Evolutionary conservation across 2,113 vertebrate genomes (phyloP).

Genomic region (Perca flavescens): DNA sequence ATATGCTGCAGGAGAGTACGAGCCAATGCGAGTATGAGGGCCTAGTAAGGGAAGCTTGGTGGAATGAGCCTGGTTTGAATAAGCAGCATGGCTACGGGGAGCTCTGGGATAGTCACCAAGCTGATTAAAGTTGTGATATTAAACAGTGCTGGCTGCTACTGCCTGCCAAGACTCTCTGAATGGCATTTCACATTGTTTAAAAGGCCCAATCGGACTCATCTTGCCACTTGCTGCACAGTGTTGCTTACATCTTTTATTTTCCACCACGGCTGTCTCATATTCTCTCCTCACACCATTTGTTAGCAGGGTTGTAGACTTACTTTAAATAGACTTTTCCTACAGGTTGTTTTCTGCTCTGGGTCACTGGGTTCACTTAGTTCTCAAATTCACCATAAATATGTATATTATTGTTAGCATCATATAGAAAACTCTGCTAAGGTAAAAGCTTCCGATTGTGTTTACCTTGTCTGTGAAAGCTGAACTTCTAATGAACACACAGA

Average conservation of each 20-base stretch:
- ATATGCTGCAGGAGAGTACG: slow-evolving; percentile 61
- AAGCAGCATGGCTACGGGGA: slow-evolving; percentile 68
- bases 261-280: slow-evolving; percentile 51
- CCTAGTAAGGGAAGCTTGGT: slow-evolving; percentile 72
- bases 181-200: slow-evolving; percentile 77
- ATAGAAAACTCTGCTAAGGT: slow-evolving; percentile 21
- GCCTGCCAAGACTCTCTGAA: slow-evolving; percentile 76
- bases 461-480: slow-evolving; percentile 61
- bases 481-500: slow-evolving; percentile 62
- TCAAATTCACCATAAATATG: slow-evolving; percentile 28
- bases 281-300: slow-evolving; percentile 55
- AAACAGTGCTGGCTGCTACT: slow-evolving; percentile 75
- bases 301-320: slow-evolving; percentile 46
- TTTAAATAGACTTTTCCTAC: slow-evolving; percentile 67
- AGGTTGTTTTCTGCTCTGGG: slow-evolving; percentile 40
- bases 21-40: slow-evolving; percentile 55
- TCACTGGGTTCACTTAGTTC: slow-evolving; percentile 43
- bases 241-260: slow-evolving; percentile 59
- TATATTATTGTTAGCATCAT: slow-evolving; percentile 31
- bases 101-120: slow-evolving; percentile 80
- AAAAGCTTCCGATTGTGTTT: slow-evolving; percentile 55
- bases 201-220: slow-evolving; percentile 70
- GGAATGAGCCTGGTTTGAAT: slow-evolving; percentile 74
- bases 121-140: slow-evolving; percentile 82
- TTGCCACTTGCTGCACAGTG: slow-evolving; percentile 58